Evolutionary conservation across 2,888 invertebrate genomes (phyloP), one percentile per base, ranked within the genome.

Genomic region (Pyrocoelia pectoralis): DNA sequence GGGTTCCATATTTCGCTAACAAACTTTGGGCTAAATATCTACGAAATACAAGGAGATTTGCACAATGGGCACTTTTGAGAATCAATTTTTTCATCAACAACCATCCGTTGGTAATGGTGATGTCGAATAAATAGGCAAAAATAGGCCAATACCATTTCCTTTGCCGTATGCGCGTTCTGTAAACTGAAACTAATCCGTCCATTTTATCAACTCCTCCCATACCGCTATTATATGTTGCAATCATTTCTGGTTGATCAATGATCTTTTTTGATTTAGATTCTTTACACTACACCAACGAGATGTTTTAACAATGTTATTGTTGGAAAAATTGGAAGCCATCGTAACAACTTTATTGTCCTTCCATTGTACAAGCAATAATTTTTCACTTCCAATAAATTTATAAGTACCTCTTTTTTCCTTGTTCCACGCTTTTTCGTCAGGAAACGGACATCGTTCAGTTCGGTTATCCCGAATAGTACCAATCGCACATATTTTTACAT

Each of bases 381-480:
- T n/a, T 40, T 40, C n/a, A 12, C 13, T 40, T n/a, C 12, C 40
- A n/a, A 40, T 12, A n/a, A 40, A 40, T n/a, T 40, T 40, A 9
- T 40, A 40, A 53, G 14, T 46, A 41, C 53, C 56, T 40, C 61
- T 13, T 12, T 50, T 43, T 55, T 57, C 51, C 48, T 65, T 63
- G 19, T 68, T 61, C 59, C 53, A 50, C 13, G 38, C 28, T 33
- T 65, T 65, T 52, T 55, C 54, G 28, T 51, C 60, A n/a, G 29
- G 51, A 33, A 68, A 62, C 10, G 62, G 57, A 59, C 63, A 65
- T 2, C 51, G 38, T 58, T 53, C 65, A 38, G 38, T 33, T 51
- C 59, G 43, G 28, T 68, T 64, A 18, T 68, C 64, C 48, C 61
- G 52, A 43, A n/a, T n/a, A n/a, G n/a, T n/a, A n/a, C n/a, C n/a